Base-by-base conservation (phyloP, 1,140 invertebrate species). In the Bombus difficillimus region DNA sequence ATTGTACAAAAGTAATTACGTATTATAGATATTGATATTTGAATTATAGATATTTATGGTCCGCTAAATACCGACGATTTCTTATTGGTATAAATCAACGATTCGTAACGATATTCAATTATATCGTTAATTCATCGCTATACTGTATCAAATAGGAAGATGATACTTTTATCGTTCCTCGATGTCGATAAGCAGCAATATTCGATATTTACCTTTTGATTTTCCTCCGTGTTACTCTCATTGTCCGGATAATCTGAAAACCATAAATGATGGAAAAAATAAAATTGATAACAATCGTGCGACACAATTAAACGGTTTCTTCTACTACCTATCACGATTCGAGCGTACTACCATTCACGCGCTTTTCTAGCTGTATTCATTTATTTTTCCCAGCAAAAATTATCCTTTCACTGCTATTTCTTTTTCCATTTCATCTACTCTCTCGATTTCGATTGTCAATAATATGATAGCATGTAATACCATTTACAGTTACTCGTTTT, bases 181-280 rank as follows among this genome's bases (percentile, higher is more conserved):
- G 22, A 28, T 43, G 41, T 22, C 1, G 74, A 83, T 78, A 78
- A 77, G 39, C 18, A 25, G 57, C 1, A 18, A 37, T 32, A 15
- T 37, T 74, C 37, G 13, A 47, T 89, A 79, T 83, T 89, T 81
- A 89, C 88, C 88, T 89, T 32, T 47, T 86, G 62, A 72, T 83
- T 69, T 10, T 18, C 15, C 34, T 89, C 88, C 5, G 43, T 12
- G 34, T 64, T 15, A 47, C 3, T 76, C 37, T 81, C 72, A 64
- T 86, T 83, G 22, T 86, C 80, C n/a, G 81, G 85, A 28, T 89
- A 68, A 86, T 86, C 88, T 89, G 73, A 78, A 89, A 88, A 57
- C 72, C 28, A 64, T 25, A 69, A 1, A 37, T 64, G 32, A 0
- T 22, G 15, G 10, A 15, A n/a, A 1, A 15, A 18, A 47, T 47